Evolutionary conservation across 2,113 vertebrate species (phyloP), one percentile per base, ranked within the genome.

Genomic region (Rhabdornis inornatus): DNA sequence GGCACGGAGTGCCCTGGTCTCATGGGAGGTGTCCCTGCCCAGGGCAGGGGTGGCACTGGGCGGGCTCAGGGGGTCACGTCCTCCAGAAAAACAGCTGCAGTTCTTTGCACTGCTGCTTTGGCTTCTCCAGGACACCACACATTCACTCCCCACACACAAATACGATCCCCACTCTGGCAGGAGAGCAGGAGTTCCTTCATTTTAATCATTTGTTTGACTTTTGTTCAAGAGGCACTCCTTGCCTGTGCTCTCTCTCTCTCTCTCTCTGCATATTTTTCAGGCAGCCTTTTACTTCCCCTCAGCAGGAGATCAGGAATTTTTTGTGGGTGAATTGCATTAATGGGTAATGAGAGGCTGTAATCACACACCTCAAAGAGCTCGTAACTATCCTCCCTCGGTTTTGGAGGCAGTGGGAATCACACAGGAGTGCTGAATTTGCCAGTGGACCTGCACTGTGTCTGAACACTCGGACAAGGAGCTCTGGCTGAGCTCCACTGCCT

Each of bases 301-400:
- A 74, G 64, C 79, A 68, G 85, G 83, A 87, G 85, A 83, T 72
- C 12, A 8, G 4, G 13, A 75, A n/a, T 13, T 25, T 57, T 68
- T 85, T 85, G 68, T 63, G 74, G 63, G 60, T 55, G 94, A 90
- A 94, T 83, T 65, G 77, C 63, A 52, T 89, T 86, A 9, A 13
- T 71, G 44, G 45, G 40, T 87, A 92, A 95, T 81, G 94, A 92
- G 45, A 92, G 57, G 52, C 37, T 91, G 40, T 66, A 93, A 95
- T 94, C 74, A 97, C 75, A 93, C 85, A 94, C 94, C 92, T 95
- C 93, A 80, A 80, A 93, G 85, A 90, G 81, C 81, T 82, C 81
- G 30, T 71, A 87, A 84, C 91, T 39, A 1, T 42, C 81, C 71
- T 89, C 23, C 60, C 71, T 63, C 22, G 33, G 56, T 60, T 91